Percentiles rank a stretch among this genome's conserved stretches.
phyloP scores from a whole-genome alignment of 30 jellyfish, hydroid and myxozoan genomes.

The Morbakka virulenta region DNA sequence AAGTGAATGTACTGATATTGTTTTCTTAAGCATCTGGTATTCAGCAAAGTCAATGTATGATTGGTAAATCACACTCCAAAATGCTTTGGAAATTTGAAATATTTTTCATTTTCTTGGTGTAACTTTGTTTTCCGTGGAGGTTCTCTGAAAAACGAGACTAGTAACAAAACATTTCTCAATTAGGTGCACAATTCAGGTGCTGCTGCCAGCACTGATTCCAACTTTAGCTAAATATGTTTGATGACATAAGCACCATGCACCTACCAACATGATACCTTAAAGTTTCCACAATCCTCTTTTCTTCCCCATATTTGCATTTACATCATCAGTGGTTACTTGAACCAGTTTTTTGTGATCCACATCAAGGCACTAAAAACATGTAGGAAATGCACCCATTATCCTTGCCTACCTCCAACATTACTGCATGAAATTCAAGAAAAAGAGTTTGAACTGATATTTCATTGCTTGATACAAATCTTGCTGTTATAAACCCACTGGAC shows the following conservation, averaged over 20 bases:
- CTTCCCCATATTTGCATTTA: conserved; percentile 36
- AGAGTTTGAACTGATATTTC: conserved; percentile 48
- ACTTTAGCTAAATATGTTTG: conserved; percentile 45
- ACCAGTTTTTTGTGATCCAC: conserved; percentile 15
- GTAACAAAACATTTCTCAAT: conserved; percentile 47
- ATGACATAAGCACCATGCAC: conserved; percentile 23
- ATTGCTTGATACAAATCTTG: conserved; percentile 47
- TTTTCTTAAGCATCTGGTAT: conserved; percentile 33
- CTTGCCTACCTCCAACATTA: conserved; percentile 43
- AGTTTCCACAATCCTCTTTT: conserved; percentile 25
- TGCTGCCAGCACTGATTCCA: conserved; percentile 48
- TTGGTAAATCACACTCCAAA: conserved; percentile 58
- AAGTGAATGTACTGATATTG: conserved; percentile 35
- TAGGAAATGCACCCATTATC: conserved; percentile 25
- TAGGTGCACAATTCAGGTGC: conserved; percentile 42
- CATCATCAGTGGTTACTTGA: conserved; percentile 47
- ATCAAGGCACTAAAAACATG: conserved; percentile 20
- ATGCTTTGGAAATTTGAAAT: conserved; percentile 34
- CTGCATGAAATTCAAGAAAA: conserved; percentile 56
- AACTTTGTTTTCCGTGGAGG: conserved; percentile 46
- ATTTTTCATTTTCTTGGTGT: conserved; percentile 24
- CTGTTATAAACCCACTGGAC: conserved; percentile 41
- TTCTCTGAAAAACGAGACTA: conserved; percentile 29
- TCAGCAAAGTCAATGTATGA: conserved; percentile 29
- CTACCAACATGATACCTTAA: conserved; percentile 27